phyloP scores from a whole-genome alignment of 2,797 vertebrate species.

The Galago senegalensis region DNA sequence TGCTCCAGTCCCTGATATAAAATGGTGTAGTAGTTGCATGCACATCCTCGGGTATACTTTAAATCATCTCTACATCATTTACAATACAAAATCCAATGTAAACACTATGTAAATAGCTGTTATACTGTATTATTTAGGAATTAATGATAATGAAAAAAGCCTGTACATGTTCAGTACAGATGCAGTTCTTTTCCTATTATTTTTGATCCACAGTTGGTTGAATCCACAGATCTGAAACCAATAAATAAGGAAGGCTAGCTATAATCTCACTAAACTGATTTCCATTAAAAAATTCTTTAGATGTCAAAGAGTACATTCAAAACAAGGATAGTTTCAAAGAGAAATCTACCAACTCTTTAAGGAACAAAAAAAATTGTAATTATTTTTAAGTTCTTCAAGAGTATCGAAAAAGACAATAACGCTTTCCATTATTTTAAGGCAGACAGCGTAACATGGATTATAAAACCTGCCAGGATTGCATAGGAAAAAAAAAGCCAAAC shows the following conservation, averaged over 20 bases:
- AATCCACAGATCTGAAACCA: background rate
- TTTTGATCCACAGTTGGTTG: background rate
- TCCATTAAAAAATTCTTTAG: background rate
- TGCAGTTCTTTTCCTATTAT: background rate
- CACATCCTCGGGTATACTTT: background rate
- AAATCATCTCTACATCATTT: background rate
- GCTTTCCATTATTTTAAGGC: background rate
- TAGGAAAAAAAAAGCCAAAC: conserved; percentile 30
- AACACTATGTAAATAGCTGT: background rate
- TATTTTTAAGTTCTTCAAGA: conserved; percentile 36
- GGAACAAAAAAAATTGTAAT: background rate
- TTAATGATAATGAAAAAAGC: background rate
- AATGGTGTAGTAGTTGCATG: background rate
- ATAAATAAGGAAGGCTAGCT: background rate
- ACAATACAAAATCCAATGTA: background rate
- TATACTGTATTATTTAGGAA: background rate
- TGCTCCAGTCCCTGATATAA: background rate
- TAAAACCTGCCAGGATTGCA: background rate
- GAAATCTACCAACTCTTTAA: conserved; percentile 8
- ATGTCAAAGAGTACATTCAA: background rate
- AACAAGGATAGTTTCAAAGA: conserved; percentile 4
- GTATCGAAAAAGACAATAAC: background rate
- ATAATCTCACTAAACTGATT: background rate
- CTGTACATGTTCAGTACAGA: background rate
- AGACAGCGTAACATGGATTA: conserved; percentile 25